phyloP scores from a whole-genome alignment of 2,888 invertebrate genomes.

The Lochmaea crataegi region DNA sequence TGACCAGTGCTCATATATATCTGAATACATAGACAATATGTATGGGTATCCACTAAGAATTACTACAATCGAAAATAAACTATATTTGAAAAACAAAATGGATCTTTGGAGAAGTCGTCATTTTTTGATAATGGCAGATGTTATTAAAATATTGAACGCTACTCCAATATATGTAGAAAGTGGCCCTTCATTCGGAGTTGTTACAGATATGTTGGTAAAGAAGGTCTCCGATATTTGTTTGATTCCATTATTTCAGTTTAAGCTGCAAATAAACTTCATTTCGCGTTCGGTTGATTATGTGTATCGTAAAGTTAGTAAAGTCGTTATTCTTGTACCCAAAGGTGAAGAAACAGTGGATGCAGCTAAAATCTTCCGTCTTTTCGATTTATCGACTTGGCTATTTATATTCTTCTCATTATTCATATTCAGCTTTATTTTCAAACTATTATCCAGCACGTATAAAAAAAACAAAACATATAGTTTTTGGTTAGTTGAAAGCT shows the following conservation, averaged over 20 bases:
- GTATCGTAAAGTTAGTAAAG: constrained; percentile 15
- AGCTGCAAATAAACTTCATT: neutral
- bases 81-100: neutral
- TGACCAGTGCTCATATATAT: neutral
- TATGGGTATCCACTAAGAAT: constrained; percentile 15
- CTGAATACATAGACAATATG: constrained; percentile 14
- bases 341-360: neutral
- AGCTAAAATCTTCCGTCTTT: constrained; percentile 10
- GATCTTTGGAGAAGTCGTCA: neutral
- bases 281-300: constrained; percentile 7
- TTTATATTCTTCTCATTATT: neutral
- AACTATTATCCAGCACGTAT: neutral
- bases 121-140: neutral
- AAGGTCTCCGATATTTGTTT: constrained; percentile 8
- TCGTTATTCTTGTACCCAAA: constrained; percentile 14
- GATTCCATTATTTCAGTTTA: constrained; percentile 13
- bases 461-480: neutral
- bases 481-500: constrained; percentile 9
- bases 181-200: neutral
- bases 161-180: constrained; percentile 6
- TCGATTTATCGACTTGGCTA: constrained; percentile 23
- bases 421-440: constrained; percentile 5
- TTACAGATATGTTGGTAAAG: neutral
- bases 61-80: neutral
- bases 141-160: constrained; percentile 21